Percentiles rank a stretch among this genome's conserved stretches.
Conservation (phyloP, 2,888 invertebrate genomes). For the Xestia ashworthii region DNA sequence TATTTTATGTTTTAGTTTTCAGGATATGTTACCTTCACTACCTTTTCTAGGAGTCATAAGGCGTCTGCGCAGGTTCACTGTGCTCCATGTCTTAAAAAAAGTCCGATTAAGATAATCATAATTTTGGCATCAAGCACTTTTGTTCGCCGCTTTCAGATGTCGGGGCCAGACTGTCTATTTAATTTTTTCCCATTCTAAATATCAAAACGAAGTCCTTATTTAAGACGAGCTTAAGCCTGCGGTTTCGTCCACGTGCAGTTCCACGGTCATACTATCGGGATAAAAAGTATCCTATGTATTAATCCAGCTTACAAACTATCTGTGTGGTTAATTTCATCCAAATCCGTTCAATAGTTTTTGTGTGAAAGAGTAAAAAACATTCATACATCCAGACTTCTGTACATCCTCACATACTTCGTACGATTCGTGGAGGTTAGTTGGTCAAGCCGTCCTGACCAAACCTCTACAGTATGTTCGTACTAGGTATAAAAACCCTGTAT, state of each 20-base stretch:
- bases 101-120: background rate
- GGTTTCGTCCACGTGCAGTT: no score
- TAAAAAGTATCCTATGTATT: no score
- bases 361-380: no score
- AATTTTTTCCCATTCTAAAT: background rate
- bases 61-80: background rate
- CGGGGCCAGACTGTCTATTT: background rate
- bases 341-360: no score
- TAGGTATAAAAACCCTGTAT: background rate
- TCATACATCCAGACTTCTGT: no score
- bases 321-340: no score
- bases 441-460: background rate
- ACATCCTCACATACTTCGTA: no score
- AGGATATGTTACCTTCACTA: background rate
- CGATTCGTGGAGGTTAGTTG: background rate
- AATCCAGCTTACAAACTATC: no score
- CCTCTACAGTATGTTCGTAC: background rate
- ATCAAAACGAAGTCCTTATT: background rate
- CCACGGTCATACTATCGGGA: no score
- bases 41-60: background rate
- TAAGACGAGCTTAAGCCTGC: background rate
- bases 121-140: background rate
- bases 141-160: background rate
- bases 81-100: background rate
- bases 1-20: background rate